Conservation (phyloP, 2,113 vertebrate species). For the Myotis lucifugus region DNA sequence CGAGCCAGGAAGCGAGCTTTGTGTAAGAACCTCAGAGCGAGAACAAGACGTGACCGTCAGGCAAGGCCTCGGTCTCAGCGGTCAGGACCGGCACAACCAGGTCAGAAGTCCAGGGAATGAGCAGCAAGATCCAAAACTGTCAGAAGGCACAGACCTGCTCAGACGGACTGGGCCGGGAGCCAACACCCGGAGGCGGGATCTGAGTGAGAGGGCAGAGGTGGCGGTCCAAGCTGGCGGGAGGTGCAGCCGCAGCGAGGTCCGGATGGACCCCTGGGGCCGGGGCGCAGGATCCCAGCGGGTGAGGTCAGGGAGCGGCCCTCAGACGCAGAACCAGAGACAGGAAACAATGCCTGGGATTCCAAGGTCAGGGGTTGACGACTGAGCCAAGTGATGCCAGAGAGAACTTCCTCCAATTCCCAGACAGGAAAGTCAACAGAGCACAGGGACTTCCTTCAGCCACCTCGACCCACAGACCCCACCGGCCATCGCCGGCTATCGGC, state of each 20-base stretch:
- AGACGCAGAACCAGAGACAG: neutral
- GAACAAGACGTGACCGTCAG: neutral
- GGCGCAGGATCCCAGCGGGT: neutral
- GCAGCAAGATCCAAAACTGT: neutral
- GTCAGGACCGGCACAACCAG: neutral
- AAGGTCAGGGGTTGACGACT: neutral
- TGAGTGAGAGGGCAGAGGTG: neutral
- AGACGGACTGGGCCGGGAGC: neutral
- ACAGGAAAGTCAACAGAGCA: neutral
- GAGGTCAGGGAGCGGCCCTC: neutral
- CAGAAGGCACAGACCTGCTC: neutral
- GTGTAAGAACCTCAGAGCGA: neutral
- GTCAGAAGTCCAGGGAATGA: neutral
- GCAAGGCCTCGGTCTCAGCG: neutral
- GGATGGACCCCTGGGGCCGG: neutral
- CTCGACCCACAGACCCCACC: neutral
- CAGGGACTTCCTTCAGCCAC: neutral
- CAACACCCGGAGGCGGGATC: neutral
- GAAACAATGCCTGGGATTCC: neutral
- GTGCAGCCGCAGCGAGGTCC: neutral
- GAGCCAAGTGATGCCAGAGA: neutral
- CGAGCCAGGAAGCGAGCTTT: neutral
- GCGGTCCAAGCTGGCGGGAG: neutral
- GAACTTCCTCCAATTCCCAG: neutral
- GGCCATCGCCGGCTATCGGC: neutral